Evolutionary conservation across 2,888 invertebrate species (phyloP), one percentile per base, ranked within the genome.

Genomic region (Cephus spinipes): DNA sequence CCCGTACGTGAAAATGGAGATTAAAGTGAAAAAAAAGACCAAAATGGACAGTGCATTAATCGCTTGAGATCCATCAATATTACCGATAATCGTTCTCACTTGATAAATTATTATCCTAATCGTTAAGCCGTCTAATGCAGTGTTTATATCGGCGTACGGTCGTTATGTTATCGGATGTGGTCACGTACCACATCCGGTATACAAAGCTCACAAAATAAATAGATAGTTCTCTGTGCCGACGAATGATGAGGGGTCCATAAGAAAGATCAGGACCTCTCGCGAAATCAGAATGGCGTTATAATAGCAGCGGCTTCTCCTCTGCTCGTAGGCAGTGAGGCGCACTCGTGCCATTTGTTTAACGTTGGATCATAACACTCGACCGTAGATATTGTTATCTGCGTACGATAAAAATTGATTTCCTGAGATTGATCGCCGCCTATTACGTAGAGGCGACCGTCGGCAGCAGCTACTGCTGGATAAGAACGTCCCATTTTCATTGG

Each of bases 241-340:
- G 23, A 9, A 23, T 23, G 55, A 9, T 23, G n/a, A 31, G 6
- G 31, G 15, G 31, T 6, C 23, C 6, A 23, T 15, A 40, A 40
- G 40, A 23, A 23, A 23, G 1, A 23, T 40, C 6, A 40, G 23
- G 23, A 55, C 9, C 23, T 55, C 31, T 31, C 32, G 31, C 71
- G 4, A 71, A 84, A 90, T 93, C 92, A 94, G 81, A 93, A 91
- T n/a, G 90, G 91, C 81, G 90, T 95, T 88, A 97, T 95, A 79
- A 96, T 96, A 81, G 97, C 96, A 80, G 97, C 97, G 73, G 97
- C 97, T 92, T 97, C 97, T 77, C 97, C 96, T 82, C 98, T 94
- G 85, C 96, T 96, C 89, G 96, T 95, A 34, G 97, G 96, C 89
- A 98, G 93, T 81, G 96, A 94, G 73, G 96, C 95, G 83, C 96